phyloP scores from a whole-genome alignment of 2,797 vertebrate genomes.

The Eulemur rubriventer region DNA sequence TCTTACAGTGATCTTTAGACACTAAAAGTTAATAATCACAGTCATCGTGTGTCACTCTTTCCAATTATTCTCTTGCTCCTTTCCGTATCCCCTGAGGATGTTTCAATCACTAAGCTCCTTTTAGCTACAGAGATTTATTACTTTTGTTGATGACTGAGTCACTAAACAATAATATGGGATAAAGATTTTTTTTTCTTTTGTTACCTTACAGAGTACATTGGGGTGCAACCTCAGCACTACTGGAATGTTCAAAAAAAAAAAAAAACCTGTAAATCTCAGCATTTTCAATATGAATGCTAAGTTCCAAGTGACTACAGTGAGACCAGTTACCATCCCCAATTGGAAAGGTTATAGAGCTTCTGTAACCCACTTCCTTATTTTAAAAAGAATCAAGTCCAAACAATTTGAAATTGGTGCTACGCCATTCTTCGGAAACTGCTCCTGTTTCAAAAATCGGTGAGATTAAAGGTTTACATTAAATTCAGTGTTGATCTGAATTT shows the following conservation, averaged over 20 bases:
- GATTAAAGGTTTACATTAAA: neutral
- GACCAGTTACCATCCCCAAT: neutral
- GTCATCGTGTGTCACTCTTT: neutral
- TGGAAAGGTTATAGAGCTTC: neutral
- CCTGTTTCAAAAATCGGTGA: neutral
- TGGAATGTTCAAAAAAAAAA: neutral
- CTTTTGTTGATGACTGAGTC: constrained; percentile 32
- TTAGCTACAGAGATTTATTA: constrained; percentile 46
- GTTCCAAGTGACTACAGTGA: neutral
- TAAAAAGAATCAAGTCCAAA: neutral
- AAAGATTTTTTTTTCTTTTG: neutral
- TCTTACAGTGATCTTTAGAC: constrained; percentile 18
- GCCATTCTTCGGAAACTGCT: neutral
- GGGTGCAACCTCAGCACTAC: neutral
- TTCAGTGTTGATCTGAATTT: neutral
- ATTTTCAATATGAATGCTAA: neutral
- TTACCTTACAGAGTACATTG: neutral
- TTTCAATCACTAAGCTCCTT: constrained; percentile 27
- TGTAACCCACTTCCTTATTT: neutral
- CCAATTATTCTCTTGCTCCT: constrained; percentile 3
- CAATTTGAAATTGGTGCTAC: neutral
- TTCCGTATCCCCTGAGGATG: constrained; percentile 13
- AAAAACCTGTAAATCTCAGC: neutral
- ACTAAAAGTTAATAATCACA: constrained; percentile 11
- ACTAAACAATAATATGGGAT: constrained; percentile 1